Percentiles rank a stretch among this genome's conserved stretches.
phyloP scores from a whole-genome alignment of 2,797 vertebrate genomes.

The Picus viridis region DNA sequence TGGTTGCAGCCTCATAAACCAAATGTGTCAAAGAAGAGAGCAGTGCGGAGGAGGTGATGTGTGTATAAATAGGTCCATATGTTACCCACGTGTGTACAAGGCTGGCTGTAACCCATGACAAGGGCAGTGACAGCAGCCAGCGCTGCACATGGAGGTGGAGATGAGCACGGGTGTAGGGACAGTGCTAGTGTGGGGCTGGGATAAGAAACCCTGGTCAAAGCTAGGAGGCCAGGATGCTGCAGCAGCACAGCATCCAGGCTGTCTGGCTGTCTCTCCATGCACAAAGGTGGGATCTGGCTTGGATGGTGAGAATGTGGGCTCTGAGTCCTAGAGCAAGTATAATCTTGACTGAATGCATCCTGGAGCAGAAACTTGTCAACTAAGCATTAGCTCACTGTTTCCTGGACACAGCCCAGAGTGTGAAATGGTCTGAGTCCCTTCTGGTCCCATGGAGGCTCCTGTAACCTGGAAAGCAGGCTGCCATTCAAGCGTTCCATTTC shows the following conservation, averaged over 20 bases:
- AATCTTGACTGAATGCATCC: neutral
- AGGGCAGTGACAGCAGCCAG: neutral
- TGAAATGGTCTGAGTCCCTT: neutral
- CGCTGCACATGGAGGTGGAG: neutral
- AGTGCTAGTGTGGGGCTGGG: neutral
- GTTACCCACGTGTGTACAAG: accelerated
- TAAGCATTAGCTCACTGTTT: neutral
- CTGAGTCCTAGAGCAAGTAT: neutral
- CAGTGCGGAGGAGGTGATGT: neutral
- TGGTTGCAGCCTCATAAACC: neutral
- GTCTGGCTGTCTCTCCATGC: neutral
- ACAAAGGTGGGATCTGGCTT: neutral
- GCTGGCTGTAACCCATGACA: neutral
- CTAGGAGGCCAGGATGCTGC: neutral
- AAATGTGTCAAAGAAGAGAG: neutral
- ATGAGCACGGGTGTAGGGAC: neutral
- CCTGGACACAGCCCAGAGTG: neutral
- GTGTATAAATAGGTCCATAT: neutral
- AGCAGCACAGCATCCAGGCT: neutral
- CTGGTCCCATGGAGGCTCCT: neutral
- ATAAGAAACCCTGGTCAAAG: neutral
- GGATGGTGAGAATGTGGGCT: neutral
- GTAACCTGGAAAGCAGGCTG: neutral
- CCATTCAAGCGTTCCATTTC: neutral
- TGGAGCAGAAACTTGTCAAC: neutral